These are phyloP conservation scores for Pteruthius melanotis DNA, from an alignment of 2,113 vertebrate species.

Conservation along the genomic window DNA sequence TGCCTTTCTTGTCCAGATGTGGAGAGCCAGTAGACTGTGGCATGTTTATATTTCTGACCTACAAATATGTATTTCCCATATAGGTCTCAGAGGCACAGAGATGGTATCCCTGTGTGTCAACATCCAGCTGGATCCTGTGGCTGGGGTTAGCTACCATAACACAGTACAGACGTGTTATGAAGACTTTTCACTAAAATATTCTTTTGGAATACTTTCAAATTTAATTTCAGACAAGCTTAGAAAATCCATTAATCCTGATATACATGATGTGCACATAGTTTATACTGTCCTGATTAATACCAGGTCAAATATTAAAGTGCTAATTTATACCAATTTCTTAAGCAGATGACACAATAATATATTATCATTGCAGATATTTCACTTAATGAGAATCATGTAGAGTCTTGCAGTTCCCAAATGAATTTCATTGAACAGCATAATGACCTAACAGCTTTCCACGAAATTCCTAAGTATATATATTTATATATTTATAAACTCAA, in stretches of 20 bases:
- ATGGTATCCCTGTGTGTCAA: not conserved
- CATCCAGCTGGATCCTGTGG: not conserved
- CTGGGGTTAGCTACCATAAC: not conserved
- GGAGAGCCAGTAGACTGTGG: not conserved
- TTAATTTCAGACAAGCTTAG: not conserved
- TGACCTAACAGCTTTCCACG: not conserved
- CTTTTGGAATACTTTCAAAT: not conserved
- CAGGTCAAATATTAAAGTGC: not conserved
- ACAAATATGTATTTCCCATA: not conserved
- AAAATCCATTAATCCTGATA: not conserved
- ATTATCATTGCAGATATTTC: not conserved
- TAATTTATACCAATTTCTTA: not conserved
- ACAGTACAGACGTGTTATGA: not conserved
- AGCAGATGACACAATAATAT: not conserved
- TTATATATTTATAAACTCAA: not conserved
- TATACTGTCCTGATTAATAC: not conserved
- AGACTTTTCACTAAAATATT: not conserved
- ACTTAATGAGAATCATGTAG: not conserved
- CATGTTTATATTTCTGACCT: not conserved
- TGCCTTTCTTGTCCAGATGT: not conserved
- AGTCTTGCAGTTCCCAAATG: not conserved
- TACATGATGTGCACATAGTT: not conserved
- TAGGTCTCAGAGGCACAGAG: not conserved
- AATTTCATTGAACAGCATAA: not conserved
- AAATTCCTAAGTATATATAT: not conserved